Conservation (phyloP, 2,113 vertebrate species). For the Phasianus colchicus region DNA sequence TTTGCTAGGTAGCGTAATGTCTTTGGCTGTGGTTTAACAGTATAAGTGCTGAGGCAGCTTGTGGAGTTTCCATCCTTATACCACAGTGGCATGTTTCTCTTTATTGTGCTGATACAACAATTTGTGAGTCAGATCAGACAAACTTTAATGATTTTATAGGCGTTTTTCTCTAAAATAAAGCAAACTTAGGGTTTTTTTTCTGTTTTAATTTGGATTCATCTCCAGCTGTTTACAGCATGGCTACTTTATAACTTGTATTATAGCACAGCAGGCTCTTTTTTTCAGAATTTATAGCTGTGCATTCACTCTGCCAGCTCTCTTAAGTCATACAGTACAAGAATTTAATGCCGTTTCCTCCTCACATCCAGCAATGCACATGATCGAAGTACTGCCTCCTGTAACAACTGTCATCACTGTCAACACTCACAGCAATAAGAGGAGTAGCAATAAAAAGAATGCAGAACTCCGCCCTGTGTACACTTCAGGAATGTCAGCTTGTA, state of each 20-base stretch:
- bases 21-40: constrained; percentile 24
- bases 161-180: neutral
- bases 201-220: neutral
- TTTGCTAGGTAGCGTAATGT: neutral
- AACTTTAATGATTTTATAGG: neutral
- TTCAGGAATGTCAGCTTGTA: neutral
- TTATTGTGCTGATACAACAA: neutral
- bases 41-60: neutral
- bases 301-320: neutral
- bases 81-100: neutral
- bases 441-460: constrained; percentile 14
- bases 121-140: neutral
- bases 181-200: neutral
- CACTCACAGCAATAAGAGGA: neutral
- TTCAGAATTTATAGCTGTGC: neutral
- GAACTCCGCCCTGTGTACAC: constrained; percentile 43
- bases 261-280: neutral
- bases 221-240: neutral
- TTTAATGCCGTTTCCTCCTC: neutral
- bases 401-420: neutral
- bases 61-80: neutral
- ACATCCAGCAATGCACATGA: accelerated
- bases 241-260: neutral
- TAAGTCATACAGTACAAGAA: neutral
- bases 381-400: neutral